These are phyloP conservation scores for Parelbella ahira DNA, from an alignment of 2,888 invertebrate species.

Conservation along the genomic window DNA sequence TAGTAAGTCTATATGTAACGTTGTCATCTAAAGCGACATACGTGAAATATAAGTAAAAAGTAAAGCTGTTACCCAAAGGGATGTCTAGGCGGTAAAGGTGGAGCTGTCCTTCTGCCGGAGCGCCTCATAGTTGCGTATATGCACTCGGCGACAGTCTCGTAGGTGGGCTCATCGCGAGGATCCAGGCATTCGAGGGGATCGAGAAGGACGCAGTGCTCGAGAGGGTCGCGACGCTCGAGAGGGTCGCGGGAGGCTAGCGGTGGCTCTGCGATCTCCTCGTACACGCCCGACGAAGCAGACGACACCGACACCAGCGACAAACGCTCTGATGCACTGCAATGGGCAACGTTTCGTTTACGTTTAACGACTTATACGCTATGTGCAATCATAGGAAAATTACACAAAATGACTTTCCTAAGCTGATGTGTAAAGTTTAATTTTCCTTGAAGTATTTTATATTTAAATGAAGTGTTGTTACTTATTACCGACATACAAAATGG, in stretches of 20 bases:
- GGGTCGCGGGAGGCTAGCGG: conserved; percentile 56
- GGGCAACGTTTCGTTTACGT: no score
- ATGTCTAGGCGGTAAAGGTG: conserved; percentile 46
- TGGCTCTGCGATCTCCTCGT: conserved; percentile 83
- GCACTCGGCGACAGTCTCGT: conserved; percentile 65
- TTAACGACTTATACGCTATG: no score
- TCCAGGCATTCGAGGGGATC: no score
- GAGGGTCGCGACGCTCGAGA: conserved; percentile 77
- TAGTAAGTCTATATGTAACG: no score
- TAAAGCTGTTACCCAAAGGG: conserved; percentile 39
- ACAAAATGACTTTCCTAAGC: no score
- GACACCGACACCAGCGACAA: conserved; percentile 51
- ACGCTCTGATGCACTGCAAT: conserved; percentile 53
- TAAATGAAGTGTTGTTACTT: no score
- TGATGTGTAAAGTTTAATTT: no score
- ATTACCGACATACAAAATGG: no score
- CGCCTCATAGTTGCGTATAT: conserved; percentile 53
- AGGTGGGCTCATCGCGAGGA: conserved; percentile 33
- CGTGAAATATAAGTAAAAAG: conserved; percentile 1
- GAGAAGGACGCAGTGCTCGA: conserved; percentile 16
- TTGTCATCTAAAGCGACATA: no score
- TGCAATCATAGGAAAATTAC: no score
- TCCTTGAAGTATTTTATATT: no score
- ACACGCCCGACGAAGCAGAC: conserved; percentile 83
- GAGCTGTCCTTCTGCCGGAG: conserved; percentile 41